Evolutionary conservation across 2,888 invertebrate genomes (phyloP), one percentile per base, ranked within the genome.

Genomic region (Idaea biselata): DNA sequence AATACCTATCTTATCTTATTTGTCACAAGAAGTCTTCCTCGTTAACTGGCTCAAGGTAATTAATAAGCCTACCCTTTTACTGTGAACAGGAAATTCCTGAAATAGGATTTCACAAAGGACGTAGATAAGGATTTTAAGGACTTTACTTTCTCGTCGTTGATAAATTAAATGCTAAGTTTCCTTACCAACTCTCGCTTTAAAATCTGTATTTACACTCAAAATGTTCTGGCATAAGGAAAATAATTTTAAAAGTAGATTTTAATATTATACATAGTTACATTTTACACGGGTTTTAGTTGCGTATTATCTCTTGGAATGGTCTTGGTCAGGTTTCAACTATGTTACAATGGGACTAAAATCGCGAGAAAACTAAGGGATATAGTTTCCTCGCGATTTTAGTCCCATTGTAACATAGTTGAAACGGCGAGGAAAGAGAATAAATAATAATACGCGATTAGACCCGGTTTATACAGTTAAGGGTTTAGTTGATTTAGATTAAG

Each of bases 91-190:
- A 14, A 44, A 44, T 44, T 44, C 14, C 44, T 44, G 44, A 44
- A 44, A 44, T 44, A 44, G 44, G 44, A 44, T 44, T 44, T 8
- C 8, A 44, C 44, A 44, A 44, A 44, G 44, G 44, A 44, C 44
- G 44, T 44, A 44, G 44, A 44, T 44, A 44, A 44, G 44, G 44
- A 44, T 44, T 44, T 44, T 44, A 44, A 44, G 44, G 44, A 44
- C 44, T 44, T 44, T 44, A 44, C 44, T 44, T 44, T 44, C 44
- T 44, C 44, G 8, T 14, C 44, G 44, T 44, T 44, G 44, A 44
- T 44, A 44, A 44, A 44, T 44, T 44, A 44, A 44, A 44, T 11
- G 44, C 11, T 44, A 44, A 6, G 44, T 44, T 44, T 14, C 11
- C 6, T 44, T 44, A 44, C 44, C 11, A 44, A 44, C 44, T 11